Evolutionary conservation across 2,113 vertebrate species (phyloP), one percentile per base, ranked within the genome.

Genomic region (Charina bottae): DNA sequence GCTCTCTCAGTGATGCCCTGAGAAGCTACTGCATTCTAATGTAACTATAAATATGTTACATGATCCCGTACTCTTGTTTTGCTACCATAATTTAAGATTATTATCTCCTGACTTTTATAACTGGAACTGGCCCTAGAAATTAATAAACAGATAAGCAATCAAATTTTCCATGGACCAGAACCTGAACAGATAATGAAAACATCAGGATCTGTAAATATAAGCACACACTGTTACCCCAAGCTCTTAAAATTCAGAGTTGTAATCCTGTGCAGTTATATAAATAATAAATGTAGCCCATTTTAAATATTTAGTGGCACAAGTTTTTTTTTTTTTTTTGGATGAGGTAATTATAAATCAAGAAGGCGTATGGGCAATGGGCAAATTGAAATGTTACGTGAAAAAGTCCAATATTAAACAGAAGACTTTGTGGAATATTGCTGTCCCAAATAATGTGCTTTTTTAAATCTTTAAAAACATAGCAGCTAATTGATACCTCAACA

Each of bases 361-460:
- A 37, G 88, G 64, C 58, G 19, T 33, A 54, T 46, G 84, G 92
- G 46, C 58, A 92, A 33, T 58, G 89, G 92, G 28, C 33, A 78
- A 93, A 55, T 90, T 56, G 23, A 53, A 87, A 90, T 37, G 24
- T 59, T 55, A 46, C 83, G 42, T 68, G 55, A 89, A 93, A 78
- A 37, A 78, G 33, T 72, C 89, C 89, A 91, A 92, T 92, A 94
- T 1, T 3, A 72, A 94, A 94, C 68, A 90, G 94, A 86, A 49
- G 10, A 1, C 90, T 78, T 58, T 68, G 58, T 13, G 87, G 92
- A 93, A 93, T 85, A 42, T 21, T 37, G n/a, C 10, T 83, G 86
- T 92, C 92, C 84, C 89, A 87, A 94, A 94, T 2, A 56, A 90
- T 93, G 94, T 96, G 93, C 92, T 97, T 96, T 92, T 94, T 89